Base-by-base conservation (phyloP, 2,113 vertebrate genomes). In the Phalacrocorax pelagicus region DNA sequence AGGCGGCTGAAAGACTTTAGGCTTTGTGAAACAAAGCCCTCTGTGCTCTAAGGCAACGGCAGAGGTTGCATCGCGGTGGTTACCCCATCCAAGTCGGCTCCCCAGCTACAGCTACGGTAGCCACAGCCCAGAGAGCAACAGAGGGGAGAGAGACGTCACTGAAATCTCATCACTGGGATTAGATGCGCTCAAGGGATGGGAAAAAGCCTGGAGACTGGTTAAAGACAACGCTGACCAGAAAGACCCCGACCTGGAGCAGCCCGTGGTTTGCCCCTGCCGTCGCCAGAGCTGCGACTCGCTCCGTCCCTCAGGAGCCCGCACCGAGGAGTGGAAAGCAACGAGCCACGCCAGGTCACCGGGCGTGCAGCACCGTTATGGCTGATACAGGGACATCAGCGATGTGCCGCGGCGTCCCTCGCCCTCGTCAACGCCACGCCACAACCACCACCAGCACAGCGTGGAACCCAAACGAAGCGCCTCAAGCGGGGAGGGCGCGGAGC, bases 371-470 rank as follows among this genome's bases (percentile, higher is more conserved):
- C 10, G 2, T 2, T 20, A 29, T 8, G 70, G 29, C 30, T 0
- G 11, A 7, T 6, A 10, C 0, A 9, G 23, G 1, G 22, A 8
- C 40, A 46, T 11, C 38, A 3, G 5, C 47, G 75, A 40, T 1
- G 15, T 32, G 3, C 38, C 10, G 3, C 2, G 1, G 23, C 0
- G 5, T 16, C 52, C 38, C 58, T 59, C 12, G 1, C 8, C 0
- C 73, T 21, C 57, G 1, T 12, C 47, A 8, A 49, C 47, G 8
- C 18, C 32, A 2, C 3, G 6, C 20, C 72, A 11, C 10, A 0
- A 36, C 3, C 47, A 4, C 36, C 69, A 5, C 23, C 73, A 26
- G 32, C 10, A 1, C 15, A 3, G 49, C 5, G 2, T 1, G 20
- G 24, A 17, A 11, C 51, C 32, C 75, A 26, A 69, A 69, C 3